Evolutionary conservation across 2,888 invertebrate genomes (phyloP).

Genomic region (Cyclophora punctaria): DNA sequence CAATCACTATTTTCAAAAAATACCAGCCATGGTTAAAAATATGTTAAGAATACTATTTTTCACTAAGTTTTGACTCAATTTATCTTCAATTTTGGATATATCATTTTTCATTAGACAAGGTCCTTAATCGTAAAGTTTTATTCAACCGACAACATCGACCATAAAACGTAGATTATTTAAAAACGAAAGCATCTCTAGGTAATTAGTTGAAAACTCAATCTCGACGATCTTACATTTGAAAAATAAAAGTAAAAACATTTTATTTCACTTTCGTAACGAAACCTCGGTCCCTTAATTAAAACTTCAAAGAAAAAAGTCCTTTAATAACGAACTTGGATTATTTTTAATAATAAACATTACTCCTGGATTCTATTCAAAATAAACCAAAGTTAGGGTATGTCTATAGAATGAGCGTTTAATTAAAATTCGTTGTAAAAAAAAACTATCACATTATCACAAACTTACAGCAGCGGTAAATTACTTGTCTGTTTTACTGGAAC

Average conservation of each 20-base stretch:
- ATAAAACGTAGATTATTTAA: conserved; percentile 3
- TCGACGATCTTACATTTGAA: conserved; percentile 6
- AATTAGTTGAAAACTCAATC: conserved; percentile 5
- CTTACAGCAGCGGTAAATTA: too few species aligned
- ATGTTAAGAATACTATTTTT: too few species aligned
- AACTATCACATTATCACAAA: too few species aligned
- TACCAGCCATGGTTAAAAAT: too few species aligned
- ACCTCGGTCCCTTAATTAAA: conserved; percentile 52
- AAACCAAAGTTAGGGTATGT: conserved; percentile 32
- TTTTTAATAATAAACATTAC: conserved; percentile 36
- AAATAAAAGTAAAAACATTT: conserved; percentile 23
- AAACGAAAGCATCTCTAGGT: conserved; percentile 7
- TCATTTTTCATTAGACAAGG: not conserved
- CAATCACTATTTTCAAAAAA: too few species aligned
- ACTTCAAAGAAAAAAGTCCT: conserved; percentile 38
- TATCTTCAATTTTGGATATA: too few species aligned
- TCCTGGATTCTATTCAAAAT: conserved; percentile 50
- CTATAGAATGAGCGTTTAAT: conserved; percentile 10
- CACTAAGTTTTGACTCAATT: too few species aligned
- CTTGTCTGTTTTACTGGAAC: too few species aligned
- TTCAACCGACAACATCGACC: too few species aligned
- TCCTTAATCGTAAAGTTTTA: not conserved
- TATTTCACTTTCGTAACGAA: conserved; percentile 30
- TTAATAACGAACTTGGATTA: conserved; percentile 32
- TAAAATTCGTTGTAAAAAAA: too few species aligned